A percentile compares a stretch with the other conserved stretches of the same genome.
Evolutionary conservation across 2,888 invertebrate species (phyloP).

Genomic region (Heteromurus nitidus): DNA sequence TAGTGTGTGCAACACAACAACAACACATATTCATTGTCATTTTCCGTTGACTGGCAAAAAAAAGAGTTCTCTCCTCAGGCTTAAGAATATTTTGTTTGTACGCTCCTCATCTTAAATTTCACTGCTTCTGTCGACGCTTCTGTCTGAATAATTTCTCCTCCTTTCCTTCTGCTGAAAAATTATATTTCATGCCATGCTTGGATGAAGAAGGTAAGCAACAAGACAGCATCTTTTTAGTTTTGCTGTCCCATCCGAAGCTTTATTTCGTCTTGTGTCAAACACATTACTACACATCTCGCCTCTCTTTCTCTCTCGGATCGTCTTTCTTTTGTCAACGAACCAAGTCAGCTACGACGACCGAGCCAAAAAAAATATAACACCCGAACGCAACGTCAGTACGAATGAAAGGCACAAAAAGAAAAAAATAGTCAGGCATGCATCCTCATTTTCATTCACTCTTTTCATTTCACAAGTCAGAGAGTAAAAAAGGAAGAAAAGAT

Average conservation of each 20-base stretch:
- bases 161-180: conserved; percentile 18
- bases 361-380: background rate
- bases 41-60: background rate
- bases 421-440: conserved; percentile 11
- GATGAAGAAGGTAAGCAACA: background rate
- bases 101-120: background rate
- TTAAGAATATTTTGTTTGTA: background rate
- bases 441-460: background rate
- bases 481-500: no score
- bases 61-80: background rate
- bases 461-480: conserved; percentile 6
- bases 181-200: conserved; percentile 36
- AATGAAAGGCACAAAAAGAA: background rate
- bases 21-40: conserved; percentile 10
- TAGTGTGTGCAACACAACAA: no score
- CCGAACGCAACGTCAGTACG: background rate
- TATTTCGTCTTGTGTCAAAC: conserved; percentile 22
- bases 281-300: no score
- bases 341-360: background rate
- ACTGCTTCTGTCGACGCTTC: background rate
- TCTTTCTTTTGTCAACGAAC: conserved; percentile 6
- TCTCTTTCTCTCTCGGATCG: no score
- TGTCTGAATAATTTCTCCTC: conserved; percentile 3
- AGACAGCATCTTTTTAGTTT: background rate
- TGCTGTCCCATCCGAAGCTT: conserved; percentile 13